Evolutionary conservation across 2,797 vertebrate species (phyloP), one percentile per base, ranked within the genome.

Genomic region (Anguilla pacifica): DNA sequence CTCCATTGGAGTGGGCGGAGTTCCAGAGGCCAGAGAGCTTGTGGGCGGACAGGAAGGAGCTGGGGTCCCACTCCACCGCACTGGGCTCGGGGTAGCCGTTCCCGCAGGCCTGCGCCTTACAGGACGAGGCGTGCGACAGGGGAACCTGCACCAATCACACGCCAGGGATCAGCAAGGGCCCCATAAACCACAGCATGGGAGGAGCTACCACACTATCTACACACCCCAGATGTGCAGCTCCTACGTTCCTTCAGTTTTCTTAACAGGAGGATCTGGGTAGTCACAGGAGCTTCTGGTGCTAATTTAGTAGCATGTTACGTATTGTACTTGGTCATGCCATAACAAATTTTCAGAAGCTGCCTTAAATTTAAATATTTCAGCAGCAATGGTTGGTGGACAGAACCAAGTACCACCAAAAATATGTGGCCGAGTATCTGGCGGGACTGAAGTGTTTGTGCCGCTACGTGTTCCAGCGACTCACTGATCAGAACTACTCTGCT

Each of bases 11-110:
- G 95, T 98, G 98, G 89, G 97, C 96, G 0, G 98, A 99, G 94
- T 98, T 99, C 98, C 98, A 99, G 89, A 99, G 97, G 90, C 98
- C 98, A 0, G 98, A 99, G 92, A 99, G 97, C 95, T 99, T 99
- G 95, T 99, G 98, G 91, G 98, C 98, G 55, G 98, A 99, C 94
- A 99, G 96, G 96, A 99, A 99, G 57, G 98, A 99, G 95, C 98
- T 99, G 86, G 98, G 98, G 94, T 99, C 98, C 98, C 98, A 99
- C 94, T 99, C 98, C 92, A 98, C 98, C 86, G 98, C 98, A 95
- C 97, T 99, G 79, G 98, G 98, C 93, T 98, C 97, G 0, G 98
- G 97, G 95, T 97, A 99, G 92, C 98, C 98, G 88, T 97, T 98
- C 91, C 97, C 98, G 94, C 98, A 99, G 92, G 95, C 98, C 92